A percentile compares a stretch with the other conserved stretches of the same genome.
Conservation (phyloP, 2,888 invertebrate species). For the Hoplodrina blanda region DNA sequence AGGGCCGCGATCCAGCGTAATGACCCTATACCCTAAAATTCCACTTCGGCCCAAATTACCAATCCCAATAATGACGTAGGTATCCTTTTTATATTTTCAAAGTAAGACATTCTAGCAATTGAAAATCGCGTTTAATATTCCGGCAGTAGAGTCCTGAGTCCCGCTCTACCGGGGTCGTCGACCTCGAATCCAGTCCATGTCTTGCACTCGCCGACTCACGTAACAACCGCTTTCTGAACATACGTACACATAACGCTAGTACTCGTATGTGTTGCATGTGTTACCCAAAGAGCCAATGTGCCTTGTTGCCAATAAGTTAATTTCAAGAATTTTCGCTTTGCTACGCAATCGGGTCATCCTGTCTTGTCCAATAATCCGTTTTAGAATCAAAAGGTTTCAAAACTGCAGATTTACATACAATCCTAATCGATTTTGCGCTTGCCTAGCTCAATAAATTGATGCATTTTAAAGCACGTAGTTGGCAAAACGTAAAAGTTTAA, state of each 20-base stretch:
- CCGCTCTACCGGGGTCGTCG: conserved; percentile 85
- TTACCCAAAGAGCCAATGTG: conserved; percentile 49
- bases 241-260: conserved; percentile 65
- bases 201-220: conserved; percentile 87
- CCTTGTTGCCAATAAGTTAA: too few relatives aligned
- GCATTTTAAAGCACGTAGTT: conserved; percentile 13
- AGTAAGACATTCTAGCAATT: conserved; percentile 57
- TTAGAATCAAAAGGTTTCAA: conserved; percentile 3
- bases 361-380: conserved; percentile 20
- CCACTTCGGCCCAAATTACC: too few relatives aligned
- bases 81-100: conserved; percentile 33
- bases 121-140: conserved; percentile 80
- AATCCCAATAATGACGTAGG: conserved; percentile 7
- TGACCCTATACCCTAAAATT: too few relatives aligned
- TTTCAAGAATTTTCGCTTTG: conserved; percentile 29
- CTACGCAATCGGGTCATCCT: conserved; percentile 19
- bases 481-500: conserved; percentile 13
- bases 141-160: conserved; percentile 87
- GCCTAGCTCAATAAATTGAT: conserved; percentile 37
- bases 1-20: too few relatives aligned
- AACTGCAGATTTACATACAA: conserved; percentile 56
- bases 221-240: conserved; percentile 86
- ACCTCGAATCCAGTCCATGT: conserved; percentile 88
- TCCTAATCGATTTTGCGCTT: conserved; percentile 40
- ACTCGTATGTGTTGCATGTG: conserved; percentile 59